Evolutionary conservation across 2,797 vertebrate genomes (phyloP), one percentile per base, ranked within the genome.

Genomic region (Epinephelus coioides): DNA sequence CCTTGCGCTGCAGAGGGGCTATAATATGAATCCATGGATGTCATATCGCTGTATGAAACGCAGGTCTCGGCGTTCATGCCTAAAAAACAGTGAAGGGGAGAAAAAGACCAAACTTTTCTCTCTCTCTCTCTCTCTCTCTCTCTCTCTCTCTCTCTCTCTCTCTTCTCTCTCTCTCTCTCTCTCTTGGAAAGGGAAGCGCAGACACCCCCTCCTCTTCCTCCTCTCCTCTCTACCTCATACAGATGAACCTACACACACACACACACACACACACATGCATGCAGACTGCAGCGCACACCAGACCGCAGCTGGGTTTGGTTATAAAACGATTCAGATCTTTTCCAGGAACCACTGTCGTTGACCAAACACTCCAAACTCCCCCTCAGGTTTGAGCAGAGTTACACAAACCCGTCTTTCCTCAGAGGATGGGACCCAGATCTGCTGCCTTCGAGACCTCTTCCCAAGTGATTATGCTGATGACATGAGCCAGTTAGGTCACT

Each of bases 21-120:
- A 95, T 98, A 99, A 95, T 98, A 99, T 94, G 98, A 97, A 97
- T 99, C 98, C 98, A 99, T 99, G 96, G 97, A 96, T 95, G 97
- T 97, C 94, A 97, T 97, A 84, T 98, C 97, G 96, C 96, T 96
- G 96, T 97, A 97, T 95, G 98, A 97, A 92, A 97, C 95, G 94
- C 97, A 97, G 84, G 97, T 95, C 96, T 99, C 97, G 74, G 96
- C 96, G 95, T 98, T 98, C 98, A 98, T 98, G 95, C 95, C 96
- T 97, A 95, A 93, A 94, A 90, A 86, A 82, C 62, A 87, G 80
- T 84, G 51, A 88, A 87, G 70, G 60, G 82, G 80, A 86, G 81
- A 81, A 89, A 91, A 92, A 89, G 80, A 73, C 77, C 87, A 88
- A 91, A 80, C 62, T 75, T 90, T 83, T 80, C 46, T 74, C 70